Base-by-base conservation (phyloP, 64 coral and sea anemone genomes). In the Actinia tenebrosa region DNA sequence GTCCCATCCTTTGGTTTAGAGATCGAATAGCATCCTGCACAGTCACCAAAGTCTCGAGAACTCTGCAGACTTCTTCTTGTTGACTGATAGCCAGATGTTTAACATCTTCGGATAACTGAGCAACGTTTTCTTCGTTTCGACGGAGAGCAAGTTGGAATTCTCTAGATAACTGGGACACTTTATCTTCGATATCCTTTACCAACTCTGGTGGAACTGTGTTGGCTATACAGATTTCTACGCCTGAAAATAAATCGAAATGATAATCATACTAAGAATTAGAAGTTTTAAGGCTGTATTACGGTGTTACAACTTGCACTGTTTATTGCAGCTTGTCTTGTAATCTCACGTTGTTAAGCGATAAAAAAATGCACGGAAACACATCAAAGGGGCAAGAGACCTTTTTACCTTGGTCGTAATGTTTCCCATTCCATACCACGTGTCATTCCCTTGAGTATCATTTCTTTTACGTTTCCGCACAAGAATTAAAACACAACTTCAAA, bases 21-120 rank as follows among this genome's bases (percentile, higher is more conserved):
- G 87, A 92, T 66, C 84, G 79, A 60, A 88, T 17, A 11, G 86
- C 91, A 84, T 88, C 79, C 56, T 88, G 62, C 11, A 55, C 56
- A 18, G 18, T 78, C 25, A 23, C 19, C 63, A 66, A 66, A 20
- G 63, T 5, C 4, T 66, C n/a, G 7, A 66, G 20, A 66, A 66
- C 20, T 66, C 20, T 66, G n/a, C 19, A 0, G 63, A 23, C 20
- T 20, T 66, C 63, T 88, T 82, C 43, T 58, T 64, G 5, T 78
- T 42, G 17, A 26, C 58, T 56, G 61, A 54, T 8, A 88, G 22
- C 46, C 83, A 80, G 56, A 16, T 64, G 4, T 23, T 66, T 3
- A 3, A 66, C 18, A 22, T 92, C 82, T 59, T 44, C 11, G n/a
- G 19, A 46, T 19, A 92, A 71, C 37, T 50, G 56, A 44, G 43